Base-by-base conservation (phyloP, 2,888 invertebrate genomes). In the Cosmorhoe ocellata region DNA sequence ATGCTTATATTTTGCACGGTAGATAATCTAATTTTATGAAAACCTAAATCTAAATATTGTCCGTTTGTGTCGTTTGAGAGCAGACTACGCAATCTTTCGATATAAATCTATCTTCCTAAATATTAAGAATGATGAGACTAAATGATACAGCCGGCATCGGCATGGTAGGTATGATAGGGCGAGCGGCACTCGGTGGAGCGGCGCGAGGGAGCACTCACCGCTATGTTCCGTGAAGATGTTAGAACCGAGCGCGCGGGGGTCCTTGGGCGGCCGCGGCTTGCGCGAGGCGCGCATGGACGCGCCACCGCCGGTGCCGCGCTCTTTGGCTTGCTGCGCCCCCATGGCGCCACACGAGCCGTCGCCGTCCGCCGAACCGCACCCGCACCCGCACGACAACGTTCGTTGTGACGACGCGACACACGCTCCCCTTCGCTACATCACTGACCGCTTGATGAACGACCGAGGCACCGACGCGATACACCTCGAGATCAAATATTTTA, bases 151-250 rank as follows among this genome's bases (percentile, higher is more conserved):
- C n/a, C n/a, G n/a, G n/a, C n/a, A n/a, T n/a, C n/a, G n/a, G n/a
- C n/a, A n/a, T n/a, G n/a, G n/a, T n/a, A n/a, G n/a, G n/a, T n/a
- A n/a, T n/a, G n/a, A n/a, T n/a, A n/a, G 24, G 6, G 24, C 7
- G 3, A 6, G 6, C 7, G 2, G 3, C 4, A 24, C 24, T 3
- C 5, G 5, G 24, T 7, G 24, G 24, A 3, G 7, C 3, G 30
- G 8, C 9, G 28, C 13, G 8, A 8, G 13, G 12, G 26, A n/a
- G 33, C 11, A 92, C 95, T 93, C 91, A 97, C 97, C 97, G 89
- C 95, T 97, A 85, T 97, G 97, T 91, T 97, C 97, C 31, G 97
- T 97, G 90, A 97, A 98, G 84, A 97, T 96, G 91, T 97, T 97
- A 72, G 96, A 95, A 75, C 96, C 95, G 74, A 95, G 94, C 73